Evolutionary conservation across 2,888 invertebrate genomes (phyloP), one percentile per base, ranked within the genome.

Genomic region (Diabrotica balteata): DNA sequence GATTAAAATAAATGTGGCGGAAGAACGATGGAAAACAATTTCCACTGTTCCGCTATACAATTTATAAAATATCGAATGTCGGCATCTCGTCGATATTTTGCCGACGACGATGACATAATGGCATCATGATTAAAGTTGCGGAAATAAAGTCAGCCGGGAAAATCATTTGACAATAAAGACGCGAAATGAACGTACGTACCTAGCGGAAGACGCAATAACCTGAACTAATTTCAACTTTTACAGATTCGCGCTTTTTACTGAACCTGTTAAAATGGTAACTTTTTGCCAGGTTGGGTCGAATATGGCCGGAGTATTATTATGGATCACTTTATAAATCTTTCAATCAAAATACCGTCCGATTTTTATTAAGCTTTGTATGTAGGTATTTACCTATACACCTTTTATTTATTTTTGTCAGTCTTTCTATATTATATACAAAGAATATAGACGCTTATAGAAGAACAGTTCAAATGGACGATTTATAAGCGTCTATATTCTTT

Each of bases 1-100:
- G 66, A 69, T 69, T 66, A 59, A 66, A 69, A 69, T 66, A 63
- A 69, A 69, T 69, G 66, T 52, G 53, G 59, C 46, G 66, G 66
- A 69, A 69, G 57, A 55, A 53, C 52, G 65, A 66, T 60, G 55
- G 68, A 64, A 64, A 61, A 60, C 55, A 50, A 60, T 61, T 64
- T 64, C 63, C 55, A 57, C 55, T 57, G 51, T 60, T 63, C 59
- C 57, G 63, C 45, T 45, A 63, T 55, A 55, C 54, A 9, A 59
- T 59, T 51, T 49, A 59, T 59, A 65, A 59, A 47, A 54, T 53
- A 59, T 47, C 52, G 47, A 52, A 52, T 46, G 43, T 62, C 46
- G 54, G 46, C 59, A 11, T 49, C 50, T 49, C 59, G 42, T 47
- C 49, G 59, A 47, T 47, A 59, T 59, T 49, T 59, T 49, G 7